These are phyloP conservation scores for Tineola bisselliella DNA, from an alignment of 2,888 invertebrate genomes.

Conservation along the genomic window DNA sequence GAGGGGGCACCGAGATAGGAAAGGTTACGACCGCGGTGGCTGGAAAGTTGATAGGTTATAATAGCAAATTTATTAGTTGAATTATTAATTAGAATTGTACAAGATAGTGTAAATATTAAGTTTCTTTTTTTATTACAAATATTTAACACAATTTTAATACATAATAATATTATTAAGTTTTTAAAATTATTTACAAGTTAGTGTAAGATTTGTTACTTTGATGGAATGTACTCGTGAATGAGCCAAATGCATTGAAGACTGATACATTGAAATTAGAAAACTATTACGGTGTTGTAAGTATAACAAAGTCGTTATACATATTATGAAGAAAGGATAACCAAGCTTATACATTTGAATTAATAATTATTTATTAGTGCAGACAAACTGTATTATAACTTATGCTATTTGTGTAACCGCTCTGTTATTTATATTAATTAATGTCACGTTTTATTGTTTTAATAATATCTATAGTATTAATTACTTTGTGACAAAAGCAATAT, in stretches of 20 bases:
- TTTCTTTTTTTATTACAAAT: not conserved
- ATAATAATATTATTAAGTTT: not conserved
- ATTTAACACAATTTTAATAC: not conserved
- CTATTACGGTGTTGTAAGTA: not conserved
- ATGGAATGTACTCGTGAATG: slow-evolving; percentile 50
- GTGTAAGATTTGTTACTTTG: slow-evolving; percentile 21
- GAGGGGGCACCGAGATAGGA: slow-evolving; percentile 56
- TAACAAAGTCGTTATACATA: too few relatives aligned
- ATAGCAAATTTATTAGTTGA: not conserved
- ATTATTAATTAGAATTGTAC: not conserved
- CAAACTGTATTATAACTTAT: not conserved
- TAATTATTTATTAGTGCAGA: not conserved
- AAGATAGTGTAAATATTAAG: slow-evolving; percentile 4
- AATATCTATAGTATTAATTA: not conserved
- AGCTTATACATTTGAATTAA: too few relatives aligned
- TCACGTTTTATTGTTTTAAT: not conserved
- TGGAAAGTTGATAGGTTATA: slow-evolving; percentile 48
- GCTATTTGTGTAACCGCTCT: not conserved
- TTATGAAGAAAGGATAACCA: too few relatives aligned
- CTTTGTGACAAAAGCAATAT: not conserved
- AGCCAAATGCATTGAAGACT: slow-evolving; percentile 65
- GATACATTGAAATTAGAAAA: slow-evolving; percentile 22
- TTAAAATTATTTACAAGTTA: slow-evolving; percentile 6
- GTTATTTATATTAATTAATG: not conserved
- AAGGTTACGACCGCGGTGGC: slow-evolving; percentile 41